Evolutionary conservation across 2,888 invertebrate species (phyloP), one percentile per base, ranked within the genome.

Genomic region (Thecophora atra): DNA sequence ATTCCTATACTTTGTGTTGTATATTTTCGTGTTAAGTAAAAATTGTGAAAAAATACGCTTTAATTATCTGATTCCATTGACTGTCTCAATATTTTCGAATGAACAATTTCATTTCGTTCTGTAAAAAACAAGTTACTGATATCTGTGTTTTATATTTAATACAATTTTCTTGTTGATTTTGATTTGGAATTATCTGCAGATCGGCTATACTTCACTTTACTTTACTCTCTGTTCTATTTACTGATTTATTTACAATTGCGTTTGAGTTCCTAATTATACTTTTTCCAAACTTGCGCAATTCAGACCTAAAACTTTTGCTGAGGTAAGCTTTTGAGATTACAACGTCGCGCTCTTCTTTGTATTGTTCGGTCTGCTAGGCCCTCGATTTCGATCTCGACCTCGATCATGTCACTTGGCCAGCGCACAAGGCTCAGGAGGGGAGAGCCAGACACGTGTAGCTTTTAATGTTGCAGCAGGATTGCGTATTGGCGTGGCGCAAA

Each of bases 21-120:
- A 69, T n/a, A n/a, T n/a, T n/a, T 63, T 30, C 42, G 56, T 56
- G 67, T 69, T 77, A 73, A 66, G 66, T 72, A 73, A 73, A 75
- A 75, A 76, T 75, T 75, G 78, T 78, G 78, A 78, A 78, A 78
- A 78, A 78, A 78, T 78, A 78, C 77, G 76, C 73, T 74, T 73
- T 52, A 65, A 60, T 72, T 54, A 58, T 62, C 71, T 71, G 71
- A 62, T 52, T 58, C 66, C 44, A 67, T 28, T 66, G 28, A 68
- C 19, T 58, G 51, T 52, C 30, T 44, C n/a, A 37, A 52, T 52
- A 3, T 21, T 21, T 56, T 56, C 6, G 56, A 56, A n/a, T 56
- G 56, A 56, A 56, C 21, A 3, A 56, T 62, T n/a, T n/a, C n/a
- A n/a, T n/a, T n/a, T 56, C 71, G 44, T 71, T 72, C 73, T 78